phyloP scores from a whole-genome alignment of 2,797 vertebrate genomes.

The Melanotaenia boesemani region DNA sequence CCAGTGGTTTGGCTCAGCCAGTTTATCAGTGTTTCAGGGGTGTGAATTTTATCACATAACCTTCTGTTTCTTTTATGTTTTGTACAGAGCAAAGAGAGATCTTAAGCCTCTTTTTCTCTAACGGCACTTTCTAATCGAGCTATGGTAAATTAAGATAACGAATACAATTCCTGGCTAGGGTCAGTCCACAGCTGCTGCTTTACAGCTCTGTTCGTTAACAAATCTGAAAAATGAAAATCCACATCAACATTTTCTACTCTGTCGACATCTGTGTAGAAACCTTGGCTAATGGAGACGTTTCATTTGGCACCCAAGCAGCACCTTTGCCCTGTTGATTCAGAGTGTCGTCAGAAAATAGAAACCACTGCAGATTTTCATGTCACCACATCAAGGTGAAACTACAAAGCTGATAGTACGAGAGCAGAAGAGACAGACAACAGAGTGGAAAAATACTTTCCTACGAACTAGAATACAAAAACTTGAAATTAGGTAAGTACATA shows the following conservation, averaged over 20 bases:
- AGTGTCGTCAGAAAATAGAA: constrained; percentile 35
- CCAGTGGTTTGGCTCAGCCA: not conserved
- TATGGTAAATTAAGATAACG: not conserved
- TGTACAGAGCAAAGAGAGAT: constrained; percentile 16
- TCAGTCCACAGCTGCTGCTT: not conserved
- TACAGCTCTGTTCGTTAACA: not conserved
- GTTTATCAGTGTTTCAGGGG: constrained; percentile 6
- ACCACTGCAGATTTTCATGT: constrained; percentile 42
- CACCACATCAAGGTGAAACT: constrained; percentile 62
- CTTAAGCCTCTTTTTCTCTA: not conserved
- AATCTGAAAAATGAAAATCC: not conserved
- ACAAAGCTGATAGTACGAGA: constrained; percentile 13
- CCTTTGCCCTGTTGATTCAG: constrained; percentile 18
- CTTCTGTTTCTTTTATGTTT: constrained; percentile 14
- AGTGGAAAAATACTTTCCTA: constrained; percentile 56
- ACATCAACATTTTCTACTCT: not conserved
- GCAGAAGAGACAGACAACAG: constrained; percentile 14
- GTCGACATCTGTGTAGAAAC: not conserved
- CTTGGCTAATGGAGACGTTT: not conserved
- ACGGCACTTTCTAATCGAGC: not conserved
- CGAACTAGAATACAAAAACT: constrained; percentile 34
- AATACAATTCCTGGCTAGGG: too few relatives aligned
- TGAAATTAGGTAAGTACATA: constrained; percentile 62
- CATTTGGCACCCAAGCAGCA: not conserved
- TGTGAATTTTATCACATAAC: constrained; percentile 16